phyloP scores from a whole-genome alignment of 2,113 vertebrate species.

The Xiphophorus couchianus region DNA sequence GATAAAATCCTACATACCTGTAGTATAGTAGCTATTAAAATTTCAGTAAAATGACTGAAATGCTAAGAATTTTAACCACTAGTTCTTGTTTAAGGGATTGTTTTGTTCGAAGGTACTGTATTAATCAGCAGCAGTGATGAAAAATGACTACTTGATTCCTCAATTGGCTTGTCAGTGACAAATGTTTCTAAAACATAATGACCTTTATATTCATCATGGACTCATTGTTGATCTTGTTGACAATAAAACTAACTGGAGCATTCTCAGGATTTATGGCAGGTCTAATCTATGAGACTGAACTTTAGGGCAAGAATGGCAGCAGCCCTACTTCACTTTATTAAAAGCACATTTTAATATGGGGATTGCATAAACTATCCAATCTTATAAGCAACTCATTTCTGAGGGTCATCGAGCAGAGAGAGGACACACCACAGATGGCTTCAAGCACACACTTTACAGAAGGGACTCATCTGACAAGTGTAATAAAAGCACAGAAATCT shows the following conservation, averaged over 20 bases:
- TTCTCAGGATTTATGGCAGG: constrained; percentile 3
- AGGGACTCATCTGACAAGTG: constrained; percentile 33
- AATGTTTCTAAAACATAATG: constrained; percentile 5
- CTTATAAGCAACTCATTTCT: neutral
- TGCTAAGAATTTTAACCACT: neutral
- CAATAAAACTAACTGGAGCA: constrained; percentile 9
- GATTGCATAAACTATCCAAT: neutral
- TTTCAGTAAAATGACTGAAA: constrained; percentile 13
- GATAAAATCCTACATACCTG: constrained; percentile 21
- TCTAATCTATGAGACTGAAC: neutral
- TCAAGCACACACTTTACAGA: constrained; percentile 9
- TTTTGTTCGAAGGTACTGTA: neutral
- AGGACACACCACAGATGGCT: constrained; percentile 44
- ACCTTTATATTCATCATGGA: neutral
- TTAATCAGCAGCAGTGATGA: constrained; percentile 24
- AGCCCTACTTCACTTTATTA: neutral
- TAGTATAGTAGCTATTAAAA: constrained; percentile 29
- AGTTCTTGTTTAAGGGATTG: constrained; percentile 33
- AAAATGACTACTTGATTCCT: constrained; percentile 14
- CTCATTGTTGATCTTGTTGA: neutral
- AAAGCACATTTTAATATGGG: neutral
- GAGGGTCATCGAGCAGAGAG: constrained; percentile 23
- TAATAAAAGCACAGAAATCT: constrained; percentile 33
- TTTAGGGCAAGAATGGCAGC: neutral
- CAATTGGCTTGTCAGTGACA: constrained; percentile 12